Base-by-base conservation (phyloP, 2,113 vertebrate genomes). In the Oryzias celebensis region DNA sequence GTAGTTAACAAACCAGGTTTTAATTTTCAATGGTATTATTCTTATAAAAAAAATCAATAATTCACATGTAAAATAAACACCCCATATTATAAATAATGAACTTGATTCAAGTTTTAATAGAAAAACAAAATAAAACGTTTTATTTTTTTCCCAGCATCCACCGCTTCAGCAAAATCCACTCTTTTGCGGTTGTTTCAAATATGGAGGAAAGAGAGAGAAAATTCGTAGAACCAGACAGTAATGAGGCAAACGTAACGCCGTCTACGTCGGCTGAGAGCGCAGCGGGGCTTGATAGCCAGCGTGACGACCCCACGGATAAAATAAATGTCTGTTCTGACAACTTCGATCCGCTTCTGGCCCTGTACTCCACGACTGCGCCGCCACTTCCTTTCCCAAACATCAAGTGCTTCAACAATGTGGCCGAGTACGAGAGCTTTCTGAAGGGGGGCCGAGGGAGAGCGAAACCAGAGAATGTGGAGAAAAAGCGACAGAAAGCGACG, bases 351-450 rank as follows among this genome's bases (percentile, higher is more conserved):
- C 86, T 95, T 31, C 56, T 93, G 65, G 95, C 95, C 7, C 68
- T 98, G 36, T 97, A 98, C 65, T 91, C 93, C 0, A 80, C 94
- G 0, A n/a, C 73, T 2, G 90, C 93, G 0, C 85, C 87, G 17
- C 84, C 86, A 18, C 83, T 98, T 4, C 95, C 95, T 2, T 95
- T 88, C 54, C 95, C 95, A 0, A 87, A 93, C 20, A 88, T 94
- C 14, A 94, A 89, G 51, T 94, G 93, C 84, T 96, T 97, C 65
- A 96, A 97, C 88, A 97, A 98, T 81, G 84, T 98, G 59, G 93
- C 96, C 0, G 94, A 93, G 52, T 98, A 97, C 68, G 94, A 95
- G 85, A 93, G 93, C 83, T 96, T 96, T 8, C 73, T 92, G 72
- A 92, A 89, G 64, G 89, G 93, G 3, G 92, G 94, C 52, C 91